Conservation (phyloP, 2,797 vertebrate species). For the Pyrocephalus nanus region DNA sequence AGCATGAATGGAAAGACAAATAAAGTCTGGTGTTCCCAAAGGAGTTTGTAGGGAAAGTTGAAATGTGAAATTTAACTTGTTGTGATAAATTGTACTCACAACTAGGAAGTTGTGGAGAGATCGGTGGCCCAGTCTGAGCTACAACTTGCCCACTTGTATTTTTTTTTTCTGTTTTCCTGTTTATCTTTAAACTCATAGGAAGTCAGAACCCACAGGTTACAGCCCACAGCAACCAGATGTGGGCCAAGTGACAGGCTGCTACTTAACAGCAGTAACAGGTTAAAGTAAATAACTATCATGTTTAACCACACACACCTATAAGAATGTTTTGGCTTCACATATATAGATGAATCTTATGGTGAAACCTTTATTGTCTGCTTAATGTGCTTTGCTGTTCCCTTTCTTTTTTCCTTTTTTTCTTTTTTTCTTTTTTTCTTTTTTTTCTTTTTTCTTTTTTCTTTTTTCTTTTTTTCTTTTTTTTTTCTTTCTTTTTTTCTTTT, state of each 20-base stretch:
- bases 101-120: neutral
- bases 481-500: no score
- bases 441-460: no score
- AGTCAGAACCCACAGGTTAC: neutral
- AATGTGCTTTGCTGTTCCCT: neutral
- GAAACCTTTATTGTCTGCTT: neutral
- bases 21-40: neutral
- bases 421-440: no score
- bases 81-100: neutral
- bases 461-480: no score
- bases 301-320: neutral
- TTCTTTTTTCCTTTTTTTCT: rapidly evolving
- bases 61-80: neutral
- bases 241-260: neutral
- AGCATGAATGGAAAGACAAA: neutral
- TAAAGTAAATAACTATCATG: neutral
- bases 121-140: neutral
- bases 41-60: neutral
- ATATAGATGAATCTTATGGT: neutral
- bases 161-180: neutral
- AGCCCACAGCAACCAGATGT: neutral
- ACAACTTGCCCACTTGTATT: neutral
- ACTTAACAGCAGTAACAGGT: neutral
- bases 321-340: neutral
- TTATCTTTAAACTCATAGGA: neutral